A percentile compares a stretch with the other conserved stretches of the same genome.
These are phyloP conservation scores for Propithecus deckenii DNA, from an alignment of 2,797 vertebrate species.

Conservation along the genomic window DNA sequence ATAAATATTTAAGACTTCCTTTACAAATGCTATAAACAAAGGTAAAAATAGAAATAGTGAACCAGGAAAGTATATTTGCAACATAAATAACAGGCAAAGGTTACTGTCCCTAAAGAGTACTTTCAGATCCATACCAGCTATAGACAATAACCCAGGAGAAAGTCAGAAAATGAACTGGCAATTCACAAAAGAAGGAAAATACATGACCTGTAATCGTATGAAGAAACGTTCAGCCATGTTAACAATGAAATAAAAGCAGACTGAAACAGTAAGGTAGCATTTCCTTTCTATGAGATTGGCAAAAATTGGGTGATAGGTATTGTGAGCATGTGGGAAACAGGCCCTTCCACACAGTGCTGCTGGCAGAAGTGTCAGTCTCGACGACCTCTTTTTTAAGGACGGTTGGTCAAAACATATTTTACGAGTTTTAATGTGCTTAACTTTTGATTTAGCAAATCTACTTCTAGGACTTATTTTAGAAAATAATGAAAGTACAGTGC, in stretches of 20 bases:
- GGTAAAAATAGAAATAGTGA: slow-evolving; percentile 27
- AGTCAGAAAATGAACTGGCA: background rate
- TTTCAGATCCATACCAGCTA: background rate
- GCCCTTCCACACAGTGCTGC: background rate
- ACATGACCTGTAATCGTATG: background rate
- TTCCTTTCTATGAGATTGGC: background rate
- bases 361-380: background rate
- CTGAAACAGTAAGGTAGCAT: background rate
- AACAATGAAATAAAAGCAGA: background rate
- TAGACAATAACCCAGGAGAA: background rate
- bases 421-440: background rate
- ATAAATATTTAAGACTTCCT: slow-evolving; percentile 42
- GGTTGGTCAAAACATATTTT: background rate
- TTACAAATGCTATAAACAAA: slow-evolving; percentile 39
- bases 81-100: background rate
- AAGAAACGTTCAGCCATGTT: background rate
- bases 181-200: slow-evolving; percentile 1
- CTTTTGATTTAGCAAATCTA: background rate
- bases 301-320: background rate
- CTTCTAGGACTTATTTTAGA: background rate
- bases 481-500: background rate
- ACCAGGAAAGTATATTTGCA: background rate
- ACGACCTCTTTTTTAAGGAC: background rate
- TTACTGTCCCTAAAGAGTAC: background rate
- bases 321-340: background rate